Base-by-base conservation (phyloP, 2,113 vertebrate species). In the Xyrauchen texanus region DNA sequence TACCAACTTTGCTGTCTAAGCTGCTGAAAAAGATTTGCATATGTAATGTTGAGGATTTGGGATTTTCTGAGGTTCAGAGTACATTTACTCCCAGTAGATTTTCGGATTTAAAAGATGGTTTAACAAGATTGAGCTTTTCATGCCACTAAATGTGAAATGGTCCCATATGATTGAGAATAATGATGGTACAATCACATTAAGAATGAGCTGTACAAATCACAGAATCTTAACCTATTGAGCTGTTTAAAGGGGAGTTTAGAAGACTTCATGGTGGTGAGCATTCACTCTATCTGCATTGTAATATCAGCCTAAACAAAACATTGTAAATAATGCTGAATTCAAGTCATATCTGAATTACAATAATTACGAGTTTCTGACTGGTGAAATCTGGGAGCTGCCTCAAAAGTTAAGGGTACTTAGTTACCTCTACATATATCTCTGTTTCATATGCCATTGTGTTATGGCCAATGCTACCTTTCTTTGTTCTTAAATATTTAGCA, bases 71-170 rank as follows among this genome's bases (percentile, higher is more conserved):
- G 69, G 55, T 60, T 60, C 53, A 3, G 55, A 8, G 44, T 53
- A 58, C 55, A 72, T 72, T 53, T 72, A 42, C 57, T 72, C 69
- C 69, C 53, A 60, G 42, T 44, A 60, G 57, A 62, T 62, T 74
- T 74, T 74, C 46, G 0, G 16, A 49, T 74, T 74, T 62, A 74
- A 51, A 74, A 49, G 58, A 74, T 51, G 45, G 45, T 62, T 74
- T 74, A 62, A 49, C 71, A 62, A 51, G 57, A 62, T 62, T 4
- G 71, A 74, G 55, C 71, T 16, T 74, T 44, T 51, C 46, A 34
- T 74, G 46, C 70, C 44, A 11, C n/a, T 47, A 74, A 74, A 62
- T 62, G 71, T 49, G 58, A 74, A 74, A 51, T 47, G n/a, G 10
- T 44, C 46, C 11, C 0, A 42, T 42, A 60, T 60, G 44, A 60